Conservation (phyloP, 2,113 vertebrate species). For the Pseudorectes ferrugineus region DNA sequence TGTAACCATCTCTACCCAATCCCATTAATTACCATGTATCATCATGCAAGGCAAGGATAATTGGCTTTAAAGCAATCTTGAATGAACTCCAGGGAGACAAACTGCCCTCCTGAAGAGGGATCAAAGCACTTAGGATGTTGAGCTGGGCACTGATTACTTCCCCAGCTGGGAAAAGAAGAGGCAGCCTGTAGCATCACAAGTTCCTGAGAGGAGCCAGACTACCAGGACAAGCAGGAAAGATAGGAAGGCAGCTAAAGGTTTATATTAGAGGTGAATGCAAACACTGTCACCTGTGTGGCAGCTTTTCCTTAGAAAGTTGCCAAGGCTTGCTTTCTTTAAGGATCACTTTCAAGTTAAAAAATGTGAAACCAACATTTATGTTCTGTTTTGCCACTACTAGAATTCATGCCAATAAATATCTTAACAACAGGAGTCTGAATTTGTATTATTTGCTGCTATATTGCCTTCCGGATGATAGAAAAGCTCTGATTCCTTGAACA, state of each 20-base stretch:
- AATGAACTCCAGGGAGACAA: conserved; percentile 9
- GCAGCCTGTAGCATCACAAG: not conserved
- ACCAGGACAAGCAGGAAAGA: not conserved
- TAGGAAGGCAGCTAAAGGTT: not conserved
- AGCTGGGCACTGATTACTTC: not conserved
- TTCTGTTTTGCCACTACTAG: not conserved
- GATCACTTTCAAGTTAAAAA: not conserved
- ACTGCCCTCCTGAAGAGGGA: not conserved
- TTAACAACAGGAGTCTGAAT: not conserved
- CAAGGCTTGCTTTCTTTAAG: not conserved
- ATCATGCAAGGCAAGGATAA: conserved; percentile 22
- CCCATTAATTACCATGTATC: conserved; percentile 31
- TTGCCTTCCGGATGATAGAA: not conserved
- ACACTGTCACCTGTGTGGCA: not conserved
- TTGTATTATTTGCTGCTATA: not conserved
- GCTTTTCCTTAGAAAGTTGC: not conserved
- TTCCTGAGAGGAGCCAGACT: not conserved
- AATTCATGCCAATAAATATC: not conserved
- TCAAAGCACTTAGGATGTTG: not conserved
- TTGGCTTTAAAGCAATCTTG: conserved; percentile 27
- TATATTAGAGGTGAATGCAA: not conserved
- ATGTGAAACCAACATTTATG: not conserved
- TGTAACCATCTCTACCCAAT: not conserved
- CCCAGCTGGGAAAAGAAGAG: not conserved
- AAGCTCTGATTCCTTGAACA: not conserved